phyloP scores from a whole-genome alignment of 2,797 vertebrate species.

The Cynopterus sphinx region DNA sequence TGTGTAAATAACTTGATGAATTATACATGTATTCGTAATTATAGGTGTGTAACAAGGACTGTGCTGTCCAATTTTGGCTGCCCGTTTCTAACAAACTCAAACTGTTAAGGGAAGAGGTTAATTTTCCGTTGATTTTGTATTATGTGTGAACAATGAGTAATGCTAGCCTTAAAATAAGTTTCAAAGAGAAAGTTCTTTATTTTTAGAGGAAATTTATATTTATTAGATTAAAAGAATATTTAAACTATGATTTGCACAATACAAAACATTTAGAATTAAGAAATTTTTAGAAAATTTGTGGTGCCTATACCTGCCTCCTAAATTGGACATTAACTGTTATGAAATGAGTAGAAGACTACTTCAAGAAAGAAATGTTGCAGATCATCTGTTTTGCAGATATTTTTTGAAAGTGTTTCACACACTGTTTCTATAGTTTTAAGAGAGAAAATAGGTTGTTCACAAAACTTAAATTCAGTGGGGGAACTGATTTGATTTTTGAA shows the following conservation, averaged over 20 bases:
- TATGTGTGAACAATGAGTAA: neutral
- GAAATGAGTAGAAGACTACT: slow-evolving; percentile 65
- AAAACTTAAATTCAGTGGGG: slow-evolving; percentile 73
- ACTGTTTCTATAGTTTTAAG: slow-evolving; percentile 49
- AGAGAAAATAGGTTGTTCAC: slow-evolving; percentile 52
- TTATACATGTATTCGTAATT: neutral
- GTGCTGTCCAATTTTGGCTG: neutral
- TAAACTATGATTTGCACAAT: slow-evolving; percentile 44
- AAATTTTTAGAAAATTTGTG: slow-evolving; percentile 54
- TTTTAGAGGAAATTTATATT: neutral
- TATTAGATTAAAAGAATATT: slow-evolving; percentile 41
- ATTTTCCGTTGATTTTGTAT: neutral
- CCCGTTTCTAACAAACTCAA: neutral
- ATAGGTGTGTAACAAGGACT: neutral
- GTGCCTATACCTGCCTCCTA: slow-evolving; percentile 39
- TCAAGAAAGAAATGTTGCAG: slow-evolving; percentile 63
- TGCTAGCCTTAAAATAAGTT: neutral
- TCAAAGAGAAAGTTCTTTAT: slow-evolving; percentile 5
- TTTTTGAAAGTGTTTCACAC: slow-evolving; percentile 32
- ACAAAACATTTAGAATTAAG: slow-evolving; percentile 62
- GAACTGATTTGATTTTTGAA: slow-evolving; percentile 69
- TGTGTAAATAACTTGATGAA: neutral
- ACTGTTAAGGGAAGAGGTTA: neutral
- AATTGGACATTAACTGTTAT: slow-evolving; percentile 46
- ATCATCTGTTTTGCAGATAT: slow-evolving; percentile 52